Conservation (phyloP, 2,888 invertebrate species). For the Eilema depressum region DNA sequence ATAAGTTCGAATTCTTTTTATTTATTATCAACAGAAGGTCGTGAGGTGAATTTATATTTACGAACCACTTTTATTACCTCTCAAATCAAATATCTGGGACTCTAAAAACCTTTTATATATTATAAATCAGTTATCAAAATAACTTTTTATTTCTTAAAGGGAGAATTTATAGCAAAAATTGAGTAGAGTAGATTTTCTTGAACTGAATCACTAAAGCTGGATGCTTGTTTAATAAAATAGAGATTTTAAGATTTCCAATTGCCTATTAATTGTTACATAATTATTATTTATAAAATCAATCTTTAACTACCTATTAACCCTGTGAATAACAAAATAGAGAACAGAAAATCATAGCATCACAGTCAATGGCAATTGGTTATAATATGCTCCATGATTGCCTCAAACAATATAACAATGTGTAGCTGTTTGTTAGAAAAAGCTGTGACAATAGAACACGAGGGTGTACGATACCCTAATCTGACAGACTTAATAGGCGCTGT, state of each 20-base stretch:
- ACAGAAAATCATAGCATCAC: background rate
- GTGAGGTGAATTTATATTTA: background rate
- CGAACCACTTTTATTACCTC: background rate
- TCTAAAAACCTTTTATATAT: background rate
- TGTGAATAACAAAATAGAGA: background rate
- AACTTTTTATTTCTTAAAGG: background rate
- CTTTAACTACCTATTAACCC: too few species aligned
- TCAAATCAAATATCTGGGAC: background rate
- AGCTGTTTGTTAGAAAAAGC: background rate
- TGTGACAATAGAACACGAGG: slow-evolving; percentile 2
- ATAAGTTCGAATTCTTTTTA: background rate
- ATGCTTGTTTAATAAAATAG: too few species aligned
- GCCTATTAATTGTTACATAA: too few species aligned
- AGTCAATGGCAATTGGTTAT: too few species aligned
- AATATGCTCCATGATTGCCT: background rate
- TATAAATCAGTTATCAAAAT: background rate
- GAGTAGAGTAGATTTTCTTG: too few species aligned
- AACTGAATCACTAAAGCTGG: too few species aligned
- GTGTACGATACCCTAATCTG: background rate
- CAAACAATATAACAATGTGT: background rate
- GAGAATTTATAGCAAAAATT: background rate
- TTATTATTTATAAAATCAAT: too few species aligned
- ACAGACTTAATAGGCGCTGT: slow-evolving; percentile 15
- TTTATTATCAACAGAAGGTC: background rate
- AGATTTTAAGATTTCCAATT: too few species aligned